phyloP scores from a whole-genome alignment of 2,113 vertebrate species.

The Rhegmatorhina hoffmannsi region DNA sequence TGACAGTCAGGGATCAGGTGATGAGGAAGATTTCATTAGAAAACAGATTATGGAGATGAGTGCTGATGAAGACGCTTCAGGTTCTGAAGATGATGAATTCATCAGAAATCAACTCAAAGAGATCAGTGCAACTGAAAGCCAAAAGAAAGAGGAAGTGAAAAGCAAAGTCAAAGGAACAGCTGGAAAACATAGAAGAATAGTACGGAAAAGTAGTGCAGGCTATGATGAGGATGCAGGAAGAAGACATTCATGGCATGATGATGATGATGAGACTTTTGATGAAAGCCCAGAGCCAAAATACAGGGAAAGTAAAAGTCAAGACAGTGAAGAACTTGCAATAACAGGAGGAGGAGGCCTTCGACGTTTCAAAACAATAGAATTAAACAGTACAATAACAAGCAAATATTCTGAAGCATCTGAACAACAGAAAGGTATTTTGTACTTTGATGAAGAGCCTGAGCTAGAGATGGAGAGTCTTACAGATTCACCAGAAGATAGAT shows the following conservation, averaged over 20 bases:
- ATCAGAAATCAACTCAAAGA: slow-evolving; percentile 79
- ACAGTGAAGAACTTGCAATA: slow-evolving; percentile 76
- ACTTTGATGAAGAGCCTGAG: slow-evolving; percentile 88
- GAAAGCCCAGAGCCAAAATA: slow-evolving; percentile 80
- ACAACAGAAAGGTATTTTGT: slow-evolving; percentile 79
- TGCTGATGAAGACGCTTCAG: slow-evolving; percentile 85
- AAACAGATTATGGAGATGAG: slow-evolving; percentile 93
- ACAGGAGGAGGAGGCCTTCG: slow-evolving; percentile 79
- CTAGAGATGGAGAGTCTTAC: slow-evolving; percentile 93
- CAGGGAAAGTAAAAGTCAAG: slow-evolving; percentile 84
- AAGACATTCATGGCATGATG: slow-evolving; percentile 83
- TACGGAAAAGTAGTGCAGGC: slow-evolving; percentile 74
- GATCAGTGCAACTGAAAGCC: slow-evolving; percentile 68
- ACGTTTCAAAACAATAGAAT: slow-evolving; percentile 87
- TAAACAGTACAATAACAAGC: slow-evolving; percentile 82
- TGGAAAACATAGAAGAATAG: slow-evolving; percentile 73
- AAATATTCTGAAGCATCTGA: slow-evolving; percentile 77
- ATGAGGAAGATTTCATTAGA: slow-evolving; percentile 93
- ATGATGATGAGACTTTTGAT: slow-evolving; percentile 77
- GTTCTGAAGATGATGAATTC: slow-evolving; percentile 87
- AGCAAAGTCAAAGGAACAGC: slow-evolving; percentile 67
- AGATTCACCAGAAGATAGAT: slow-evolving; percentile 94
- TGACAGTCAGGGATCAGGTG: slow-evolving; percentile 89
- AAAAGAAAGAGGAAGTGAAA: slow-evolving; percentile 72
- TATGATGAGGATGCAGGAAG: slow-evolving; percentile 86